These are phyloP conservation scores for Cinara cedri DNA, from an alignment of 2,888 invertebrate species.

Conservation along the genomic window DNA sequence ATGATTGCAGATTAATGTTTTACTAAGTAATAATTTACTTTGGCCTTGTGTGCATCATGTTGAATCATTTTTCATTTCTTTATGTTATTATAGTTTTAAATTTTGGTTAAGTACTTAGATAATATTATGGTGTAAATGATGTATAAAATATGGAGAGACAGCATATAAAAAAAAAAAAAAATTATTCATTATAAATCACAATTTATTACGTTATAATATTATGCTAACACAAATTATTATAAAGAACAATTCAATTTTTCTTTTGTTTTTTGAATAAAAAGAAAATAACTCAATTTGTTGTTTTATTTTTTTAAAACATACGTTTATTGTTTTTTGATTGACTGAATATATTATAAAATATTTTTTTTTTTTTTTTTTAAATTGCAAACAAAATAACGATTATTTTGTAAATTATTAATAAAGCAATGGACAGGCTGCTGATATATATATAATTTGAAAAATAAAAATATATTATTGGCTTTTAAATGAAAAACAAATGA, in stretches of 20 bases:
- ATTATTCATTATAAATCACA: neutral
- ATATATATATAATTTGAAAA: slow-evolving; percentile 2
- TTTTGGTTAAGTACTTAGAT: neutral
- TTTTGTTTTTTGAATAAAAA: neutral
- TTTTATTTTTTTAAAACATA: neutral
- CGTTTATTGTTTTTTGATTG: neutral
- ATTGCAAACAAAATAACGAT: neutral
- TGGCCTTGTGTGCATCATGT: neutral
- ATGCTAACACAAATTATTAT: too few species aligned
- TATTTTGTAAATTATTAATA: neutral
- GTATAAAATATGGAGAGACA: neutral
- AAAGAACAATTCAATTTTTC: too few species aligned
- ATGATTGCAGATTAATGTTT: neutral
- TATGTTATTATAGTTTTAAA: neutral
- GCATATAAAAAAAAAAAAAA: too few species aligned
- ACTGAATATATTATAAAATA: neutral
- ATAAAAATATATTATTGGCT: neutral
- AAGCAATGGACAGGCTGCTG: too few species aligned
- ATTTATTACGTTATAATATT: too few species aligned
- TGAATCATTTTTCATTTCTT: neutral
- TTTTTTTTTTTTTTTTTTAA: neutral
- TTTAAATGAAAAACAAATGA: neutral
- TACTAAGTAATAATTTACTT: neutral
- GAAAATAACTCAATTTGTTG: neutral
- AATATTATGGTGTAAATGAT: neutral